Evolutionary conservation across 2,888 invertebrate species (phyloP).

Genomic region (Drosophila atripex): DNA sequence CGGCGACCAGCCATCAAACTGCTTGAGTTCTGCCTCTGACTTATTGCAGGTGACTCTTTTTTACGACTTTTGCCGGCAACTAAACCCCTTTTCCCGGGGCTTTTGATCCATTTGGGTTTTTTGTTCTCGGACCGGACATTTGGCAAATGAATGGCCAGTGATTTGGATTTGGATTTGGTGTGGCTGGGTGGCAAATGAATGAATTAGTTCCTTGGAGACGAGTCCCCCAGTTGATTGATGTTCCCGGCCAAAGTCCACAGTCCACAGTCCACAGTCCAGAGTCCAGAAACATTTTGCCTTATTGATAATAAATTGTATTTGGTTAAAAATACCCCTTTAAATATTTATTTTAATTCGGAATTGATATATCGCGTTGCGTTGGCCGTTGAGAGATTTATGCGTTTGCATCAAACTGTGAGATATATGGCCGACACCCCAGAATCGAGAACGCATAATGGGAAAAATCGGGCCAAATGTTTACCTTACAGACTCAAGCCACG

Average conservation of each 20-base stretch:
- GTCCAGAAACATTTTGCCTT: slow-evolving; percentile 49
- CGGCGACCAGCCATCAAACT: slow-evolving; percentile 67
- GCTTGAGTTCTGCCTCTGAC: slow-evolving; percentile 51
- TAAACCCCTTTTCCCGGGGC: slow-evolving; percentile 35
- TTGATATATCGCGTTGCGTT: slow-evolving; percentile 69
- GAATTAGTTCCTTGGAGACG: slow-evolving; percentile 76
- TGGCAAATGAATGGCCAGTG: slow-evolving; percentile 70
- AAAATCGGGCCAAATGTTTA: slow-evolving; percentile 54
- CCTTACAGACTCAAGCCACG: slow-evolving; percentile 16
- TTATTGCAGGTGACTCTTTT: slow-evolving; percentile 70
- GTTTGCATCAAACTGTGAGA: slow-evolving; percentile 82
- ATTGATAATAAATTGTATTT: slow-evolving; percentile 66
- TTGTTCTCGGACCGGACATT: slow-evolving; percentile 58
- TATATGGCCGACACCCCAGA: slow-evolving; percentile 75
- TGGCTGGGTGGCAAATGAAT: slow-evolving; percentile 64
- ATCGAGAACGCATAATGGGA: slow-evolving; percentile 32
- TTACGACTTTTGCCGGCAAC: slow-evolving; percentile 6
- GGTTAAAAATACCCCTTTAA: slow-evolving; percentile 60
- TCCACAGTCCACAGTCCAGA: neutral
- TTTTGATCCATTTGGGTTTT: slow-evolving; percentile 48
- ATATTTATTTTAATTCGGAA: slow-evolving; percentile 81
- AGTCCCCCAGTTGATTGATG: slow-evolving; percentile 57
- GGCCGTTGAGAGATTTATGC: slow-evolving; percentile 81
- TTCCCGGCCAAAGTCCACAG: slow-evolving; percentile 6
- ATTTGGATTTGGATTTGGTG: slow-evolving; percentile 72